phyloP scores from a whole-genome alignment of 2,888 invertebrate genomes.

The Pseudoips prasinana region DNA sequence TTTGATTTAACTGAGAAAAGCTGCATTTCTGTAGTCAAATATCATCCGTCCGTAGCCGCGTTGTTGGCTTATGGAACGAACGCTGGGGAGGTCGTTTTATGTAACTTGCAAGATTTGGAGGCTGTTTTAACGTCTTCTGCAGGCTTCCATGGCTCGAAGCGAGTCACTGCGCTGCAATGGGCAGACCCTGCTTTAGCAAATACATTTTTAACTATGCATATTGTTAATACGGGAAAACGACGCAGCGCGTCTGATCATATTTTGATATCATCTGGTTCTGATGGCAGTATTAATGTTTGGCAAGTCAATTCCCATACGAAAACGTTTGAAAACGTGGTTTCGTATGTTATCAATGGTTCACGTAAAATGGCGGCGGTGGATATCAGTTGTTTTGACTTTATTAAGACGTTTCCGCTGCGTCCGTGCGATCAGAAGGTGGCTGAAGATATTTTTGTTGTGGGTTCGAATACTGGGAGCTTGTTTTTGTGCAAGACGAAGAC shows the following conservation, averaged over 20 bases:
- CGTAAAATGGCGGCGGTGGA: slow-evolving; percentile 47
- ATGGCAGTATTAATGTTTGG: slow-evolving; percentile 63
- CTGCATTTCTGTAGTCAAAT: slow-evolving; percentile 58
- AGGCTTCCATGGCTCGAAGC: slow-evolving; percentile 54
- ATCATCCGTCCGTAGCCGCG: slow-evolving; percentile 55
- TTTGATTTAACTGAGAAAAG: slow-evolving; percentile 62
- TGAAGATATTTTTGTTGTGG: slow-evolving; percentile 62
- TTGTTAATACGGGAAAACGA: slow-evolving; percentile 52
- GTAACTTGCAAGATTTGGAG: slow-evolving; percentile 48
- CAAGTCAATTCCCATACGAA: slow-evolving; percentile 56
- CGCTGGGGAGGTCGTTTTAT: slow-evolving; percentile 63
- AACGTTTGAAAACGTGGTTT: slow-evolving; percentile 54
- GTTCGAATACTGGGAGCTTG: slow-evolving; percentile 52
- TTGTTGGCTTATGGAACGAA: slow-evolving; percentile 64
- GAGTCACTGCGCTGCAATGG: slow-evolving; percentile 58
- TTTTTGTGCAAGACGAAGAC: slow-evolving; percentile 52
- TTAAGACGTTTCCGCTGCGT: slow-evolving; percentile 49
- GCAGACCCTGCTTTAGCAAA: slow-evolving; percentile 54
- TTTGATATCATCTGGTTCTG: slow-evolving; percentile 46
- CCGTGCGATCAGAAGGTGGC: slow-evolving; percentile 49
- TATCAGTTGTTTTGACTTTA: slow-evolving; percentile 66
- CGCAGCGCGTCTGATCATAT: slow-evolving; percentile 61
- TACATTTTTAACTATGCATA: slow-evolving; percentile 53
- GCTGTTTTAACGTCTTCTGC: slow-evolving; percentile 52
- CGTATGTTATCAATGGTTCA: slow-evolving; percentile 51